These are phyloP conservation scores for Etheostoma spectabile DNA, from an alignment of 2,113 vertebrate genomes.

Conservation along the genomic window DNA sequence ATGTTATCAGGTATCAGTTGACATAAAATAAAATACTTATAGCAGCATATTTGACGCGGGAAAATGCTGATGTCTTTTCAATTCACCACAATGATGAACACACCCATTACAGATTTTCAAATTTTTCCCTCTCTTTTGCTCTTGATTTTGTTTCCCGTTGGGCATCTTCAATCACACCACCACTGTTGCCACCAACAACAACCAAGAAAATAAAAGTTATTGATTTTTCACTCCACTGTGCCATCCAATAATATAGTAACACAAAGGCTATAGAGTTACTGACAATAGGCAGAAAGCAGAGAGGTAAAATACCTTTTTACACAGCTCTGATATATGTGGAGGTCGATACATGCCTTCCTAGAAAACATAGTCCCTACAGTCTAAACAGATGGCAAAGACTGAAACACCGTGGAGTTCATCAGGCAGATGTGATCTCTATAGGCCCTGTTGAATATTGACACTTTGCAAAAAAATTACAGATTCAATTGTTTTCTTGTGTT, in stretches of 20 bases:
- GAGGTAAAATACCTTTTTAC: slow-evolving; percentile 8
- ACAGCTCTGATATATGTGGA: slow-evolving; percentile 6
- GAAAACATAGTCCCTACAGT: neutral
- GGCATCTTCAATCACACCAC: neutral
- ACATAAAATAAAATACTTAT: neutral
- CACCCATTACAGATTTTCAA: neutral
- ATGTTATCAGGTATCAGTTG: neutral
- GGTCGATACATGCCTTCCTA: neutral
- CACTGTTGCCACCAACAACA: neutral
- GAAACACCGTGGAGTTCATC: slow-evolving; percentile 8
- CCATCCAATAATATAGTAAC: slow-evolving; percentile 28
- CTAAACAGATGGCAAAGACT: neutral
- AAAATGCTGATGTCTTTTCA: neutral
- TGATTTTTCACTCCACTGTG: slow-evolving; percentile 43
- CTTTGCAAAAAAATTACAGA: slow-evolving; percentile 34
- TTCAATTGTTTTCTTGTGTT: slow-evolving; percentile 20
- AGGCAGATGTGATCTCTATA: slow-evolving; percentile 13
- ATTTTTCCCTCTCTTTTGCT: neutral
- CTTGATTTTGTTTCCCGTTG: neutral
- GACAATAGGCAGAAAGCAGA: slow-evolving; percentile 9
- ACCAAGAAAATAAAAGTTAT: slow-evolving; percentile 18
- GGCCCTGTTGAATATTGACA: slow-evolving; percentile 17
- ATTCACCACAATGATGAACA: neutral
- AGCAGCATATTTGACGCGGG: neutral
- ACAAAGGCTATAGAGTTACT: slow-evolving; percentile 21